Percentiles rank a stretch among this genome's conserved stretches.
phyloP scores from a whole-genome alignment of 2,797 vertebrate species.

The Podargus strigoides region DNA sequence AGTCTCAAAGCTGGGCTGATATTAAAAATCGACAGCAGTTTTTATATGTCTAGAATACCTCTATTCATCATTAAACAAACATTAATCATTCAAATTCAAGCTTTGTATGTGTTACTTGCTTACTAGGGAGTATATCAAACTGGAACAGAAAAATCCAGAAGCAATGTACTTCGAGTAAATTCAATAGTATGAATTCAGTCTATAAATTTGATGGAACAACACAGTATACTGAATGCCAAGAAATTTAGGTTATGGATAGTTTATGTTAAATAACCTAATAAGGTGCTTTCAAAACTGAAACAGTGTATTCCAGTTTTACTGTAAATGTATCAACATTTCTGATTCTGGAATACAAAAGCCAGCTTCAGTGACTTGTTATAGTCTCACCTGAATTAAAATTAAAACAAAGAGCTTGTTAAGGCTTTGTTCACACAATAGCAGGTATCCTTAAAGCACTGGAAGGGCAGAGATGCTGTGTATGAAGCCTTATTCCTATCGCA shows the following conservation, averaged over 20 bases:
- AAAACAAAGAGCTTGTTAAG: neutral
- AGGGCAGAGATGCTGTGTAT: neutral
- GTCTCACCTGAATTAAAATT: neutral
- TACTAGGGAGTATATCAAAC: neutral
- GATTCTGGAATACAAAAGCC: neutral
- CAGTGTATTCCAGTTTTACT: neutral
- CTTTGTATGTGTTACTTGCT: neutral
- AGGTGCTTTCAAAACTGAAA: neutral
- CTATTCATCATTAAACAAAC: constrained; percentile 29
- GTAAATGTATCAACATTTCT: neutral
- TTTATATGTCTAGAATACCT: constrained; percentile 4
- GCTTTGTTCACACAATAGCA: neutral
- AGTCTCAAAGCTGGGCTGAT: constrained; percentile 5
- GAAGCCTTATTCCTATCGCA: neutral
- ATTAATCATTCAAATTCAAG: constrained; percentile 32
- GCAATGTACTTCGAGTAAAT: neutral
- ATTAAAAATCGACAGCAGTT: constrained; percentile 27
- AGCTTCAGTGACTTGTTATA: neutral
- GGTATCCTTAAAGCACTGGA: neutral
- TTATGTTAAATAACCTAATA: neutral
- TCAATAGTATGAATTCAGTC: neutral
- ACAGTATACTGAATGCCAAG: neutral
- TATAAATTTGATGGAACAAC: neutral
- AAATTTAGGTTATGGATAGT: neutral
- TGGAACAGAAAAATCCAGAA: constrained; percentile 11